These are phyloP conservation scores for Unio pictorum DNA, from an alignment of 2,888 invertebrate species.

Conservation along the genomic window DNA sequence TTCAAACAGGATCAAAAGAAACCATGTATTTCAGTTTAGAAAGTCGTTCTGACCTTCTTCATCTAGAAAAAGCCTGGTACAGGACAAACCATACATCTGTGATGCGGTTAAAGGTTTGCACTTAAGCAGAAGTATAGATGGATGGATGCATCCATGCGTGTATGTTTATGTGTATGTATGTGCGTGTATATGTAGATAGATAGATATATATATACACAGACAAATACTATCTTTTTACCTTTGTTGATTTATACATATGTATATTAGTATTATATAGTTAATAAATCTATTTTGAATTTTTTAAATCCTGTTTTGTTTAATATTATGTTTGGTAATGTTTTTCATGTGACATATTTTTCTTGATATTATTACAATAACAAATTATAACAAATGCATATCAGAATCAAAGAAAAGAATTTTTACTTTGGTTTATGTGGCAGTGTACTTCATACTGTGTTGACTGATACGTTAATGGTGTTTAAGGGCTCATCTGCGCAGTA, in stretches of 20 bases:
- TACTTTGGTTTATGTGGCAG: too few species aligned
- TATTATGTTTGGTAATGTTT: too few species aligned
- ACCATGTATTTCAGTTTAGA: constrained; percentile 92
- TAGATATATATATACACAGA: too few species aligned
- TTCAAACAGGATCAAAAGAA: constrained; percentile 82
- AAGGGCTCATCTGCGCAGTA: too few species aligned
- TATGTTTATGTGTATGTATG: background rate
- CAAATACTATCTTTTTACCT: background rate
- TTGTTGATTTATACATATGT: background rate
- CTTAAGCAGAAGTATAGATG: background rate
- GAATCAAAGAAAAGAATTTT: too few species aligned
- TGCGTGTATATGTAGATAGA: background rate
- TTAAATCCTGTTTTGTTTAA: background rate
- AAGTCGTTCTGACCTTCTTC: constrained; percentile 88
- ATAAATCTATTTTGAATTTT: background rate
- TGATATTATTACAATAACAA: too few species aligned
- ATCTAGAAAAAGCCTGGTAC: constrained; percentile 97
- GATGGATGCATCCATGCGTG: background rate
- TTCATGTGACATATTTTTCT: too few species aligned
- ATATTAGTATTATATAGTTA: too few species aligned
- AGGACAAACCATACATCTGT: constrained; percentile 92
- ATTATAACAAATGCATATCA: too few species aligned
- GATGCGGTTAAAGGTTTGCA: constrained; percentile 86
- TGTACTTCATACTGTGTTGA: too few species aligned
- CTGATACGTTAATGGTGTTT: too few species aligned